Conservation (phyloP, 92 coral and sea anemone genomes). For the Palythoa grandiflora region DNA sequence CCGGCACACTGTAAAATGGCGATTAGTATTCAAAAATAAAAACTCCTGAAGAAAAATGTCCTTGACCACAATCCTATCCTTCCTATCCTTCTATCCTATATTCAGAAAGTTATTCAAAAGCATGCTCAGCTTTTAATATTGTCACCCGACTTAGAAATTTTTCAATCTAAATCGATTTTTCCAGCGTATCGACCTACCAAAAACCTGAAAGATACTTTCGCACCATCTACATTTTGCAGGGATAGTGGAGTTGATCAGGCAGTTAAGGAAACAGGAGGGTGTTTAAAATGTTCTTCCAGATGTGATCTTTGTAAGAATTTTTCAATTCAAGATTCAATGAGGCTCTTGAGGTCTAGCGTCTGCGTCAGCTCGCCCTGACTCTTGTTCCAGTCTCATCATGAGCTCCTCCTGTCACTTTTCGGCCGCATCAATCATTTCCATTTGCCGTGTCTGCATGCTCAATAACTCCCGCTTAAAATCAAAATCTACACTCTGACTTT, state of each 20-base stretch:
- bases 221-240: background rate
- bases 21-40: background rate
- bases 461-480: too few species aligned
- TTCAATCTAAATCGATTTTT: conserved; percentile 37
- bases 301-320: conserved; percentile 35
- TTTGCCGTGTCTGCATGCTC: too few species aligned
- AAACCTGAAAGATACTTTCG: conserved; percentile 20
- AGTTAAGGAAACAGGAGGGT: background rate
- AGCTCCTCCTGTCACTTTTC: too few species aligned
- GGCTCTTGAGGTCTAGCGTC: too few species aligned
- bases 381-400: too few species aligned
- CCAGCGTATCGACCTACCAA: conserved; percentile 44
- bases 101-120: background rate
- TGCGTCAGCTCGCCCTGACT: too few species aligned
- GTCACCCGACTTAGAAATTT: conserved; percentile 33
- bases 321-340: background rate
- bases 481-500: too few species aligned
- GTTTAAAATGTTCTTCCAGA: conserved; percentile 10
- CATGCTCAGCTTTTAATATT: background rate
- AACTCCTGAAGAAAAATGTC: background rate
- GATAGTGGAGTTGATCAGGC: background rate
- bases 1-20: too few species aligned
- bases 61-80: conserved; percentile 18
- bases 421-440: too few species aligned
- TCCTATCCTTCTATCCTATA: background rate